These are phyloP conservation scores for Drosophila nr. fundita DNA, from an alignment of 2,888 invertebrate genomes.

Conservation along the genomic window DNA sequence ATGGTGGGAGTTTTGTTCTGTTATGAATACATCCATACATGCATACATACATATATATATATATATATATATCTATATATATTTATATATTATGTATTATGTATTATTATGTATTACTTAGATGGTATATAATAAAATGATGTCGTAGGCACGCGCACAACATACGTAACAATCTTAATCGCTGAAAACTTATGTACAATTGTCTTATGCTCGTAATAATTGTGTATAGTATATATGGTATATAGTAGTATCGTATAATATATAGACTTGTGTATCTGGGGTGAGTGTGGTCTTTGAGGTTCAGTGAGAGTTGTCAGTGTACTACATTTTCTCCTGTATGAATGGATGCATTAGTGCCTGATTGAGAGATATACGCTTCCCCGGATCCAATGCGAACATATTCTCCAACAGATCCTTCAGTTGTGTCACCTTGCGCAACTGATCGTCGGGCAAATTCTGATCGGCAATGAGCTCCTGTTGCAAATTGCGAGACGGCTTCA, in stretches of 20 bases:
- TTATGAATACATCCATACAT: constrained; percentile 42
- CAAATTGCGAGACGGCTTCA: constrained; percentile 94
- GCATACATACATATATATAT: constrained; percentile 2
- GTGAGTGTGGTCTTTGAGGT: constrained; percentile 36
- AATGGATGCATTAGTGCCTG: constrained; percentile 97
- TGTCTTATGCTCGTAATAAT: constrained; percentile 31
- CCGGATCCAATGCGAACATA: constrained; percentile 95
- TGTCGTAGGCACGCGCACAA: constrained; percentile 45
- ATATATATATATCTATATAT: constrained; percentile 5
- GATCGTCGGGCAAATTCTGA: constrained; percentile 94
- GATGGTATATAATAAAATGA: constrained; percentile 21
- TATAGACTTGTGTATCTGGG: constrained; percentile 24
- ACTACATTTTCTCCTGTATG: constrained; percentile 95
- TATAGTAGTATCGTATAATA: constrained; percentile 23
- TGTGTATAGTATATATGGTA: constrained; percentile 29
- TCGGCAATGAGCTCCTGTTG: constrained; percentile 94
- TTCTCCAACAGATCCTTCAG: constrained; percentile 96
- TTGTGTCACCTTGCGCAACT: constrained; percentile 95
- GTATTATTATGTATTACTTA: constrained; percentile 37
- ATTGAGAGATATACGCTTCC: constrained; percentile 96
- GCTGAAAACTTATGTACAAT: constrained; percentile 54
- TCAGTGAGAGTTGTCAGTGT: constrained; percentile 31
- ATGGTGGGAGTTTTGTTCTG: constrained; percentile 38
- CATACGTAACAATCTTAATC: constrained; percentile 50
- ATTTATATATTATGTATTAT: constrained; percentile 19